Percentiles rank a stretch among this genome's conserved stretches.
These are phyloP conservation scores for Pleuronectes platessa DNA, from an alignment of 2,113 vertebrate species.

Conservation along the genomic window DNA sequence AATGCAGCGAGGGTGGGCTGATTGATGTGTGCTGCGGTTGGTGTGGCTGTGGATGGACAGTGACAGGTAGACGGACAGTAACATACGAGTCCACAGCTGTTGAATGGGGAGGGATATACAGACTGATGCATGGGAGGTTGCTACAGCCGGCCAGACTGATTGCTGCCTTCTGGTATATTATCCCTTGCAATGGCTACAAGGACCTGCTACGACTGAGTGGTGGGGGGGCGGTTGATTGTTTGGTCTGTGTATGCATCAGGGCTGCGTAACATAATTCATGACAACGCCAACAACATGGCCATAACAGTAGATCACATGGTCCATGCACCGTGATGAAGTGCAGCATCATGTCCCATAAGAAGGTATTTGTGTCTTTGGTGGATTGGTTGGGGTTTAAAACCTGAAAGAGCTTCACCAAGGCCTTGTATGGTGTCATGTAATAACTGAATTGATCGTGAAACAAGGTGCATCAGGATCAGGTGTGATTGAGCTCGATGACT, in stretches of 20 bases:
- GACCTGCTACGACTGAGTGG: slow-evolving; percentile 1
- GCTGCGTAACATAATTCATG: not conserved
- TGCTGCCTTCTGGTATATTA: slow-evolving; percentile 58
- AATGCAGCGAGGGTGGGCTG: slow-evolving; percentile 67
- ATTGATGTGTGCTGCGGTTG: slow-evolving; percentile 68
- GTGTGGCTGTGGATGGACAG: slow-evolving; percentile 58
- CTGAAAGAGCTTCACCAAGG: not conserved
- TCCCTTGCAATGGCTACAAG: slow-evolving; percentile 21
- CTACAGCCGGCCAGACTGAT: slow-evolving; percentile 50
- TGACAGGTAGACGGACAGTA: slow-evolving; percentile 67
- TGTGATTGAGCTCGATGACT: not conserved
- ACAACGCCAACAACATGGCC: slow-evolving; percentile 1
- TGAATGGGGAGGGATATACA: slow-evolving; percentile 47
- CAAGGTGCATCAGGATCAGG: not conserved
- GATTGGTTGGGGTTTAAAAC: no score
- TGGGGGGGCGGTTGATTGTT: slow-evolving; percentile 3
- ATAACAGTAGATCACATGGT: not conserved
- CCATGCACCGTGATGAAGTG: no score
- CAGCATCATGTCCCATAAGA: no score
- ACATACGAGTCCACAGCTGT: slow-evolving; percentile 70
- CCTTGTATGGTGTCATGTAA: not conserved
- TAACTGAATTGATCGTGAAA: not conserved
- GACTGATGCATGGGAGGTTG: slow-evolving; percentile 55
- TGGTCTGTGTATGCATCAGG: slow-evolving; percentile 11
- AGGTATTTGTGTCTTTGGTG: no score